Conservation (phyloP, 2,113 vertebrate genomes). For the Notothenia coriiceps region DNA sequence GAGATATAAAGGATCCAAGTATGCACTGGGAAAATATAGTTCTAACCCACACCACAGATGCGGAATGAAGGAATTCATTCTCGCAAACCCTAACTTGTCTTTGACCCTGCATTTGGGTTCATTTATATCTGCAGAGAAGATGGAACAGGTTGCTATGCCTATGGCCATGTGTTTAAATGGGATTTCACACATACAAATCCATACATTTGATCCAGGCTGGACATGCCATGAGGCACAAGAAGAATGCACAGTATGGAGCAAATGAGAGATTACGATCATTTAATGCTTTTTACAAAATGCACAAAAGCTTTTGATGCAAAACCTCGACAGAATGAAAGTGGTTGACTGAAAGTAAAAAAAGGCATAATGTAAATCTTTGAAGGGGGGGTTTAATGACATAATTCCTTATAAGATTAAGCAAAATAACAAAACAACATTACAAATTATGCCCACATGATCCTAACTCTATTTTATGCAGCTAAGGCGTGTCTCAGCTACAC, state of each 20-base stretch:
- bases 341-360: constrained; percentile 4
- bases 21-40: neutral
- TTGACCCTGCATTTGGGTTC: constrained; percentile 10
- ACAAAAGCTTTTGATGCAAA: neutral
- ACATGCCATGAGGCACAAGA: neutral
- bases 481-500: too few relatives aligned
- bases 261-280: constrained; percentile 2
- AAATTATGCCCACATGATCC: neutral
- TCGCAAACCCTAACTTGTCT: constrained; percentile 1
- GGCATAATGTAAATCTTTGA: neutral
- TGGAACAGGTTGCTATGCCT: constrained; percentile 8
- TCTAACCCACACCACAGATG: neutral
- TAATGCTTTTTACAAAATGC: constrained; percentile 10
- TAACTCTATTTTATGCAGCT: too few relatives aligned
- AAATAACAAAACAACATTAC: neutral
- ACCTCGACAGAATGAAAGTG: neutral
- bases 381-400: too few relatives aligned
- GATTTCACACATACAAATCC: constrained; percentile 26
- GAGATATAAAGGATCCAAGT: neutral
- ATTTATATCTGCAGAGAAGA: constrained; percentile 19
- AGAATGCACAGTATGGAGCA: neutral
- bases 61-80: constrained; percentile 3
- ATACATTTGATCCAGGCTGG: constrained; percentile 15
- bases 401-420: too few relatives aligned
- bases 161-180: constrained; percentile 29